These are phyloP conservation scores for Telmatherina bonti DNA, from an alignment of 2,797 vertebrate species.

Conservation along the genomic window DNA sequence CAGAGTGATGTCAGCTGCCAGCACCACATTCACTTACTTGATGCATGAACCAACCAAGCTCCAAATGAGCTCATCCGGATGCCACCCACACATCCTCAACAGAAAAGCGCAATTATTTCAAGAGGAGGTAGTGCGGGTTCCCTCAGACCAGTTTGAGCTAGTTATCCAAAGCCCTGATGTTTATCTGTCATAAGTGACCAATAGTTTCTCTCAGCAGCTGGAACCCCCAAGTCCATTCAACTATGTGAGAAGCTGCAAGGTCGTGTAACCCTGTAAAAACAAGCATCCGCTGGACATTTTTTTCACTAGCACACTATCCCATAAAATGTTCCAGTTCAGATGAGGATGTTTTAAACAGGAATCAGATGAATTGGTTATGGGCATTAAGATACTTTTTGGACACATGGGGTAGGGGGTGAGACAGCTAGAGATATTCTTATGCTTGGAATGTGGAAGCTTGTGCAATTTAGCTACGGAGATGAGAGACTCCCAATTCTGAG, in stretches of 20 bases:
- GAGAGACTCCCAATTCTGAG: slow-evolving; percentile 55
- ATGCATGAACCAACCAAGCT: slow-evolving; percentile 40
- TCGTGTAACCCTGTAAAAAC: slow-evolving; percentile 82
- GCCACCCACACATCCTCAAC: slow-evolving; percentile 33
- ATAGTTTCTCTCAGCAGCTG: slow-evolving; percentile 24
- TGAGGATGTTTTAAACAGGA: slow-evolving; percentile 83
- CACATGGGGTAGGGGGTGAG: slow-evolving; percentile 78
- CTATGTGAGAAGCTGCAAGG: slow-evolving; percentile 58
- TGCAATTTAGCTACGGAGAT: slow-evolving; percentile 74
- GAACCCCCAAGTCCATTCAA: slow-evolving; percentile 38
- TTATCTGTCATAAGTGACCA: slow-evolving; percentile 46
- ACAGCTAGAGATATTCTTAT: slow-evolving; percentile 80
- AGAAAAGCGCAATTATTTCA: slow-evolving; percentile 34
- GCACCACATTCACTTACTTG: slow-evolving; percentile 38
- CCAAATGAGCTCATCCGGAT: slow-evolving; percentile 57
- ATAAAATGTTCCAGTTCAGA: slow-evolving; percentile 86
- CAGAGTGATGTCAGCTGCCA: slow-evolving; percentile 57
- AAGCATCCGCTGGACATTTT: slow-evolving; percentile 85
- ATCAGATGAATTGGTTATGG: slow-evolving; percentile 82
- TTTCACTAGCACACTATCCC: slow-evolving; percentile 82
- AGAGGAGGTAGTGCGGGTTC: slow-evolving; percentile 6
- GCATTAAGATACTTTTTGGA: slow-evolving; percentile 73
- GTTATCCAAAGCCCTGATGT: slow-evolving; percentile 58
- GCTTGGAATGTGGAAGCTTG: slow-evolving; percentile 82
- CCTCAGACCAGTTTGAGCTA: slow-evolving; percentile 12